These are phyloP conservation scores for Acestrorhynchus altus DNA, from an alignment of 2,797 vertebrate genomes.

Conservation along the genomic window DNA sequence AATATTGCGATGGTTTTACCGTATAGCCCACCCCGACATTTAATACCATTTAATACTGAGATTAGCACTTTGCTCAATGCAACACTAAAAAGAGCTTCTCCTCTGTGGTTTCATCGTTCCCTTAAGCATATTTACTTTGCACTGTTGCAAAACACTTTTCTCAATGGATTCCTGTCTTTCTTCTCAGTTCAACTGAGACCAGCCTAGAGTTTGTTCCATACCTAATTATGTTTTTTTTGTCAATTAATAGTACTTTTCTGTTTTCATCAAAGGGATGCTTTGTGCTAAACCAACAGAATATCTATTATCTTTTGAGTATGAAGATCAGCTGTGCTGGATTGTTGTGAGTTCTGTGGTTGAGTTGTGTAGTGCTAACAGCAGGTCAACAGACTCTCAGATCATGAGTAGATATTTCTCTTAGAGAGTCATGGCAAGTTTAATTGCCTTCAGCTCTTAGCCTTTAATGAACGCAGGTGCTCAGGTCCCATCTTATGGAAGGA, in stretches of 20 bases:
- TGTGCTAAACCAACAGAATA: neutral
- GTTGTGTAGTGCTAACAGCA: neutral
- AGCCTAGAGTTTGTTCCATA: neutral
- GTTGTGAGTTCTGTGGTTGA: neutral
- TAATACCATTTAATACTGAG: neutral
- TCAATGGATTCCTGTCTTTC: constrained; percentile 3
- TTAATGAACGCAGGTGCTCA: too few relatives aligned
- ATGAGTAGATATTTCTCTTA: neutral
- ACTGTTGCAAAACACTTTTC: constrained; percentile 15
- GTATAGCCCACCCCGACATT: too few relatives aligned
- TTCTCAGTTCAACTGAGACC: neutral
- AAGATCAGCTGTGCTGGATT: neutral
- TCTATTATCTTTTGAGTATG: neutral
- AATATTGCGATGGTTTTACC: too few relatives aligned
- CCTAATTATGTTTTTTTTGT: neutral
- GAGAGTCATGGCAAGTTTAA: neutral
- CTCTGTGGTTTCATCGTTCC: neutral
- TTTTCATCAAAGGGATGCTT: neutral
- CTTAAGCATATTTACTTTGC: constrained; percentile 7
- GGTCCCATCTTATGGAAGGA: too few relatives aligned
- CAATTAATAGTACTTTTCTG: constrained; percentile 4
- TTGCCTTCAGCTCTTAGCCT: neutral
- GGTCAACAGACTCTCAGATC: neutral
- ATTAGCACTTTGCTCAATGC: neutral
- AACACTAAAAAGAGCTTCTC: neutral